Conservation (phyloP, 1,140 invertebrate genomes). For the Saccostrea cuccullata region DNA sequence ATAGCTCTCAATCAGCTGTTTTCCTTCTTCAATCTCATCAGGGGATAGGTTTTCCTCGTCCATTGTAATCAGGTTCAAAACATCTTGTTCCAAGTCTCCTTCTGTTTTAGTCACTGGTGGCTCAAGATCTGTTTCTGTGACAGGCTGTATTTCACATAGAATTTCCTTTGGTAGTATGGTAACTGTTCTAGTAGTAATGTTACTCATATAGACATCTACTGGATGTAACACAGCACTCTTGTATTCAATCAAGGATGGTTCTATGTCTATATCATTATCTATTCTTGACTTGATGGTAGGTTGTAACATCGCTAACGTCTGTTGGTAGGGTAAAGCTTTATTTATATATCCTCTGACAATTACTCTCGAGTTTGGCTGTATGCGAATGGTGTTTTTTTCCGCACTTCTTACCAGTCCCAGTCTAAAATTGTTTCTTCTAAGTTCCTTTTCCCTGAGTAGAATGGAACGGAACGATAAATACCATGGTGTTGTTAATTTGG, state of each 20-base stretch:
- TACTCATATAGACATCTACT: too few relatives aligned
- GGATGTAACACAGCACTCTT: too few relatives aligned
- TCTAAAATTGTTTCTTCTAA: too few relatives aligned
- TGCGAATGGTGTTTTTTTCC: too few relatives aligned
- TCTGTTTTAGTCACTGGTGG: background rate
- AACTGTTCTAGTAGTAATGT: too few relatives aligned
- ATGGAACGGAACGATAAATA: constrained; percentile 39
- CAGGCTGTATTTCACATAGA: background rate
- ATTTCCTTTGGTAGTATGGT: too few relatives aligned
- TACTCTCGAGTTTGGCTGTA: too few relatives aligned
- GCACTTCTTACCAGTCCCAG: too few relatives aligned
- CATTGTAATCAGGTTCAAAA: background rate
- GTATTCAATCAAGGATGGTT: too few relatives aligned
- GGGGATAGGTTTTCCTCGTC: constrained; percentile 5
- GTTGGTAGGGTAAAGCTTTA: background rate
- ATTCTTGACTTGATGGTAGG: background rate
- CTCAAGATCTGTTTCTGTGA: background rate
- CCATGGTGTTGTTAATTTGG: constrained; percentile 37
- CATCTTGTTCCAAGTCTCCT: too few relatives aligned
- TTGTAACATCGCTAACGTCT: constrained; percentile 5
- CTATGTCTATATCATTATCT: background rate
- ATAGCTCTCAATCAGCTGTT: constrained; percentile 27
- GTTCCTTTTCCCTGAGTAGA: constrained; percentile 13
- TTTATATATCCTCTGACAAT: constrained; percentile 8
- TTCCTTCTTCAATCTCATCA: constrained; percentile 32